Base-by-base conservation (phyloP, 1,140 invertebrate species). In the Pseudomyrmex flavicornis region DNA sequence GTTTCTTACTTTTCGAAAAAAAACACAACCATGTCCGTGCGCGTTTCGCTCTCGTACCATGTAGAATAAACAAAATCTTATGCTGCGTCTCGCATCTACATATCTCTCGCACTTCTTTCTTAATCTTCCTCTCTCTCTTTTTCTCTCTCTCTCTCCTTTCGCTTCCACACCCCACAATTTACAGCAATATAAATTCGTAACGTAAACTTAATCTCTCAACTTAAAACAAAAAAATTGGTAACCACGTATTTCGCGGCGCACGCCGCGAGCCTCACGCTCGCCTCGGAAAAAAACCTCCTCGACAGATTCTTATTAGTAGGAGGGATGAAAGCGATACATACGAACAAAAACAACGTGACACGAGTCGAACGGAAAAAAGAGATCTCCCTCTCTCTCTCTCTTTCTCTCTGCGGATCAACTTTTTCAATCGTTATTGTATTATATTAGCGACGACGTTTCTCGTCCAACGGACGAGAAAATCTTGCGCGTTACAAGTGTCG, bases 211-310 rank as follows among this genome's bases (percentile, higher is more conserved):
- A 89, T 89, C 87, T 85, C 80, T 88, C 80, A 90, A 91, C 87
- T 90, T 91, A 91, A 90, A 90, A 91, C 85, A 88, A 89, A 88
- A 88, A 88, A 89, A 91, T 86, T 91, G 91, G 91, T 91, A 91
- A 91, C 91, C 85, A 91, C 82, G 62, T 83, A 84, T 68, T 35
- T 82, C 75, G 69, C 82, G 46, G 80, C 50, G 69, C 35, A 82
- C 79, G 62, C 63, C 79, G 84, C 84, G 59, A 80, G 80, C 75
- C 75, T 79, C 84, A 35, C 59, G 62, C 22, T 17, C 65, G 56
- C 26, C 58, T 65, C 48, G 56, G 44, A 20, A 46, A 48, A 54
- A 1, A 50, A 48, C 62, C 12, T 17, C 61, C 76, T 50, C 46
- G 35, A 68, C 13, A 56, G 26, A 2, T 77, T 77, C 54, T 15